Evolutionary conservation across 1,140 invertebrate genomes (phyloP).

Genomic region (Acyrthosiphon pisum): DNA sequence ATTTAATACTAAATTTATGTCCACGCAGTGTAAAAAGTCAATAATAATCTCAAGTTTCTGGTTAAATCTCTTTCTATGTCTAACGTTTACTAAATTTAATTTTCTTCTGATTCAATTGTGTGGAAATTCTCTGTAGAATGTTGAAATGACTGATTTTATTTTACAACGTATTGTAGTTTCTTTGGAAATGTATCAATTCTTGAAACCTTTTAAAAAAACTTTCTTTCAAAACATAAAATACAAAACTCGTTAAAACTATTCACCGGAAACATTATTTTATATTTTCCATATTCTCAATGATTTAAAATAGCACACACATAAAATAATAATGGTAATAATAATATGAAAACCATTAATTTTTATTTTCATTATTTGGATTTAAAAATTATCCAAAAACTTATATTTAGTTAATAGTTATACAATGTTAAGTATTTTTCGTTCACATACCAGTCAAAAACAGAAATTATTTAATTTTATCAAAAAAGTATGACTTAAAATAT

Average conservation of each 20-base stretch:
- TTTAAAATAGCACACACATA: background rate
- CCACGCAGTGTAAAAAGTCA: background rate
- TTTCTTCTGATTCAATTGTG: background rate
- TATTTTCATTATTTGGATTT: background rate
- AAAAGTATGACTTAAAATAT: background rate
- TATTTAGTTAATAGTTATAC: background rate
- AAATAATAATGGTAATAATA: background rate
- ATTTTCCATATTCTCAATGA: background rate
- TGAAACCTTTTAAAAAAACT: background rate
- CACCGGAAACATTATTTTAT: background rate
- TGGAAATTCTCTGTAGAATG: background rate
- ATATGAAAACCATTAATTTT: background rate
- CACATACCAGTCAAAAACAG: background rate
- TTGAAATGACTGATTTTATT: conserved; percentile 14
- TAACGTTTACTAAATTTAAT: background rate
- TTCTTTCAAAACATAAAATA: background rate
- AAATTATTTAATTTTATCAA: background rate
- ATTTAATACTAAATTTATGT: background rate
- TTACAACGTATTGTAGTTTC: background rate
- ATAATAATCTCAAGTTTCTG: background rate
- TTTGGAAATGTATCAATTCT: background rate
- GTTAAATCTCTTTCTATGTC: background rate
- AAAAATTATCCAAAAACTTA: background rate
- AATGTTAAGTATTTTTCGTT: background rate
- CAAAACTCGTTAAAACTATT: background rate